Evolutionary conservation across 2,113 vertebrate genomes (phyloP).

Genomic region (Zeus faber): DNA sequence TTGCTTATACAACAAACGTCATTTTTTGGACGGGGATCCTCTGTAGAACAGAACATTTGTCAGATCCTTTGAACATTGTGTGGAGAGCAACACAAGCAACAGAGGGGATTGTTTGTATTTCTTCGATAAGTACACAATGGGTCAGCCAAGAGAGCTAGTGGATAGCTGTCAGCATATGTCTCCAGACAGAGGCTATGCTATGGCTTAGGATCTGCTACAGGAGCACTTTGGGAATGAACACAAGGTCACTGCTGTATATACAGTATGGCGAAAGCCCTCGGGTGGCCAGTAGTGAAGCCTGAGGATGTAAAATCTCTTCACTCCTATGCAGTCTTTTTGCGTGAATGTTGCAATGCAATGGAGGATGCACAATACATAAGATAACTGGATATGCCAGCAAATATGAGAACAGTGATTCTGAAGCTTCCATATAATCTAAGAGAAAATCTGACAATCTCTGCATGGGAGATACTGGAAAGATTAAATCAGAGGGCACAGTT

Average conservation of each 20-base stretch:
- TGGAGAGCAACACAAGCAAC: constrained; percentile 11
- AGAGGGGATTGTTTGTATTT: constrained; percentile 24
- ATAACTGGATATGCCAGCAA: constrained; percentile 1
- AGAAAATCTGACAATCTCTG: not conserved
- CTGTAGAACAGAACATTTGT: constrained; percentile 13
- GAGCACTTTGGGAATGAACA: constrained; percentile 15
- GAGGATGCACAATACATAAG: constrained; percentile 7
- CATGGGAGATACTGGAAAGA: constrained; percentile 4
- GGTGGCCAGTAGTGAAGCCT: constrained; percentile 12
- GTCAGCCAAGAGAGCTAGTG: constrained; percentile 18
- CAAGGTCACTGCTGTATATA: constrained; percentile 1
- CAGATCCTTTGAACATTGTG: constrained; percentile 17
- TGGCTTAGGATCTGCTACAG: not conserved
- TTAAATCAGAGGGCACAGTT: not conserved
- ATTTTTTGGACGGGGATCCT: constrained; percentile 2
- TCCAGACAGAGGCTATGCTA: not conserved
- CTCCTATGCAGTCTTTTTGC: constrained; percentile 8
- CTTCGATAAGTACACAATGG: constrained; percentile 18
- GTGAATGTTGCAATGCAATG: constrained; percentile 13
- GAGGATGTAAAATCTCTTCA: constrained; percentile 6
- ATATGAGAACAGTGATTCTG: not conserved
- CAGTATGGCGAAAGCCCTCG: constrained; percentile 6
- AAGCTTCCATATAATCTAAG: constrained; percentile 10
- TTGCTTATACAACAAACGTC: not conserved
- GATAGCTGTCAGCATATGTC: constrained; percentile 20